Evolutionary conservation across 2,797 vertebrate genomes (phyloP), one percentile per base, ranked within the genome.

Genomic region (Diglossa cyanea): DNA sequence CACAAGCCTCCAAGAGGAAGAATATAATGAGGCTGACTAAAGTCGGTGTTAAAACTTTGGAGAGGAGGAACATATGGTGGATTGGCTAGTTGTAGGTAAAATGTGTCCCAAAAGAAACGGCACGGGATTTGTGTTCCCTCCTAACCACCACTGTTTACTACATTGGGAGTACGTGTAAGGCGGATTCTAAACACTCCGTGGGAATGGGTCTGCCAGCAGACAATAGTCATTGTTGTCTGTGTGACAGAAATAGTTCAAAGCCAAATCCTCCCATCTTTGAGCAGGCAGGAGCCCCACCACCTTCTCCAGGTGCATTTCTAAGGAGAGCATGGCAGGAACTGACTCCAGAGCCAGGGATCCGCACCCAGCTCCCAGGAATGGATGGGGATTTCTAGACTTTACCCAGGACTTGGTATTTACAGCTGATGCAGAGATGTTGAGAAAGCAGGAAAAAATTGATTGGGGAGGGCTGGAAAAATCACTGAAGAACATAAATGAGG

Each of bases 41-140:
- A 88, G 79, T 57, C 76, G 17, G 3, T 35, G 37, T 50, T 94
- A 47, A 88, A 94, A 97, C 88, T 96, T 96, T 42, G 48, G n/a
- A 67, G 87, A 92, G 90, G 53, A 65, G 55, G 61, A 85, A 90
- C 3, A 4, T 17, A 19, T 9, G 70, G 83, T 66, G 84, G 48
- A 77, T 33, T 26, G 39, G 20, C 18, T 58, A 62, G 35, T 18
- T 94, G 5, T 55, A 70, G 42, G 72, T 68, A 85, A 95, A 94
- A 72, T 14, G 16, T 60, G 47, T 93, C 70, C 92, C 72, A 7
- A 14, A 90, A 87, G 63, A 60, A 70, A 66, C 28, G 37, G 24
- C 2, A 5, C 8, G 2, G 37, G 30, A 31, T 1, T 3, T 33
- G 6, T 37, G 21, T 20, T 92, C 39, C 23, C 31, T 81, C 50